These are phyloP conservation scores for Corythoichthys haematopterus DNA, from an alignment of 2,113 vertebrate species.

Conservation along the genomic window DNA sequence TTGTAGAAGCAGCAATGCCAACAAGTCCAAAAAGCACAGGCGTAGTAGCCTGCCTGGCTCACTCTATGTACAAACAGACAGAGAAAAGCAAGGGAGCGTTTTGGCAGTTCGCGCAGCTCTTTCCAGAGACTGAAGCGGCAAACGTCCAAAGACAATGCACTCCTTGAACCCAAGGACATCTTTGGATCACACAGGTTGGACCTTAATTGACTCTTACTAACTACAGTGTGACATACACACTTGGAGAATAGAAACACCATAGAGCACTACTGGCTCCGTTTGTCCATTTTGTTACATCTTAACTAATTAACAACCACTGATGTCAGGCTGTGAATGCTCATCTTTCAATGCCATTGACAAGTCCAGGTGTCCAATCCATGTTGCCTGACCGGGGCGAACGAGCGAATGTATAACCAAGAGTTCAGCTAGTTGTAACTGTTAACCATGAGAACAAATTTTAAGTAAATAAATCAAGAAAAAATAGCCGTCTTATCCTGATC, in stretches of 20 bases:
- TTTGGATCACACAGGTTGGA: constrained; percentile 29
- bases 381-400: too few species aligned
- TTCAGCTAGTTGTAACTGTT: too few species aligned
- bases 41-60: constrained; percentile 17
- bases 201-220: constrained; percentile 5
- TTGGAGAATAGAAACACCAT: not conserved
- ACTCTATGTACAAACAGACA: constrained; percentile 32
- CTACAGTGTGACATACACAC: not conserved
- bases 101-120: constrained; percentile 52
- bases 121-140: constrained; percentile 65
- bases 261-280: not conserved
- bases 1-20: constrained; percentile 42
- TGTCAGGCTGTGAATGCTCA: too few species aligned
- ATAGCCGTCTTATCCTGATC: too few species aligned
- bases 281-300: too few species aligned
- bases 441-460: too few species aligned
- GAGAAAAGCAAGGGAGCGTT: constrained; percentile 40
- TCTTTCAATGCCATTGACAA: too few species aligned
- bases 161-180: constrained; percentile 55
- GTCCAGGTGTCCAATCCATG: too few species aligned
- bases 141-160: constrained; percentile 60
- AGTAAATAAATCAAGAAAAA: too few species aligned
- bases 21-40: constrained; percentile 45
- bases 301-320: too few species aligned
- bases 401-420: too few species aligned